These are phyloP conservation scores for Hypolimnas misippus DNA, from an alignment of 2,888 invertebrate species.

Conservation along the genomic window DNA sequence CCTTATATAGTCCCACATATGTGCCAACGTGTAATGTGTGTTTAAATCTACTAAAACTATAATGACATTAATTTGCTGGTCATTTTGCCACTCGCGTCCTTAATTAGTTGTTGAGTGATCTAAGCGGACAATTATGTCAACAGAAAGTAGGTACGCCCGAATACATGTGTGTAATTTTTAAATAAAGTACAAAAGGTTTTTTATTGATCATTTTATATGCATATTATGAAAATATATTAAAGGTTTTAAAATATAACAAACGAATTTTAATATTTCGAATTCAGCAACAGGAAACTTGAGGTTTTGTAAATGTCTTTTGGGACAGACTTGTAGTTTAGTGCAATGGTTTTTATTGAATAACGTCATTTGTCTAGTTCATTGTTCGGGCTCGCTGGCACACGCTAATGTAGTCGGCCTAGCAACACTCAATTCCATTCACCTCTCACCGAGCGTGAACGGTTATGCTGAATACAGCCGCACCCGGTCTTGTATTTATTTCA, in stretches of 20 bases:
- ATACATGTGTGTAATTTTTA: background rate
- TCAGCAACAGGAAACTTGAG: background rate
- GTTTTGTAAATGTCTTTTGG: background rate
- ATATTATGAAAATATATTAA: too few species aligned
- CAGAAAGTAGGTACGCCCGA: background rate
- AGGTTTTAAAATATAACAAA: too few species aligned
- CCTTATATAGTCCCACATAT: too few species aligned
- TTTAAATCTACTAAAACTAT: background rate
- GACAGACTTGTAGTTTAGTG: background rate
- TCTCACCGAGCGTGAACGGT: conserved; percentile 80
- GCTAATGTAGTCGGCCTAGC: conserved; percentile 78
- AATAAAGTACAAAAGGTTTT: background rate
- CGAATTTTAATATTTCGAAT: background rate
- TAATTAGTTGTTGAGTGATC: conserved; percentile 9
- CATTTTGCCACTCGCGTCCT: background rate
- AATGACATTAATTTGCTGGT: conserved; percentile 11
- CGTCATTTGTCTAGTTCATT: conserved; percentile 70
- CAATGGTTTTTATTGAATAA: conserved; percentile 8
- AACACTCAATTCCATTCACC: conserved; percentile 80
- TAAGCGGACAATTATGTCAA: conserved; percentile 4
- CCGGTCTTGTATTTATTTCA: conserved; percentile 41
- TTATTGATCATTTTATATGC: too few species aligned
- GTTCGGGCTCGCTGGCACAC: conserved; percentile 78
- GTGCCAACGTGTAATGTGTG: background rate
- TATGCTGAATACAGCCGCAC: conserved; percentile 50